These are phyloP conservation scores for Scolopax rusticola DNA, from an alignment of 2,797 vertebrate genomes.

Conservation along the genomic window DNA sequence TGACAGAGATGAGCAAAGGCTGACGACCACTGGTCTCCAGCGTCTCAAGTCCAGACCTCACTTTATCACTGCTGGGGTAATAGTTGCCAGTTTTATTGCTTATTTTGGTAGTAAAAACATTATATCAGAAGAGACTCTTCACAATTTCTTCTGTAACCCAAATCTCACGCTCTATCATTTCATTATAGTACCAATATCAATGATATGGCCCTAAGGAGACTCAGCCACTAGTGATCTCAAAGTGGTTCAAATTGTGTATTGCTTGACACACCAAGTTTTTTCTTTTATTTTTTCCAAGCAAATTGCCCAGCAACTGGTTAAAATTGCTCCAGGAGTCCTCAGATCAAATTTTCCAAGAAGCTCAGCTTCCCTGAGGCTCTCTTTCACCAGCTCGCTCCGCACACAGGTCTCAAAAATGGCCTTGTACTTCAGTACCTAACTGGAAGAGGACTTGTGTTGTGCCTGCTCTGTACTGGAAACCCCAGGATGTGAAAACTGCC, in stretches of 20 bases:
- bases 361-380: not conserved
- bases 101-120: not conserved
- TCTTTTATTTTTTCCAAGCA: not conserved
- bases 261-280: not conserved
- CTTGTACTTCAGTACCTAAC: not conserved
- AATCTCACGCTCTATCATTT: not conserved
- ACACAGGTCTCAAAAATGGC: rapidly evolving
- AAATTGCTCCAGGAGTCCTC: not conserved
- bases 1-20: not conserved
- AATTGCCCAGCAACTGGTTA: not conserved
- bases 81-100: not conserved
- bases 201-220: not conserved
- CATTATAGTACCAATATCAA: not conserved
- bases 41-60: not conserved
- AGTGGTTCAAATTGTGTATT: not conserved
- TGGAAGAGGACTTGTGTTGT: not conserved
- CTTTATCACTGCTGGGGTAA: not conserved
- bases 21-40: not conserved
- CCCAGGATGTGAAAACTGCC: not conserved
- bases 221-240: not conserved
- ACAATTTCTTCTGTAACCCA: not conserved
- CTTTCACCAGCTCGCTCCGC: not conserved
- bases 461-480: not conserved
- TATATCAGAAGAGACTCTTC: not conserved
- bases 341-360: not conserved